Conservation (phyloP, 2,113 vertebrate species). For the Cololabis saira region DNA sequence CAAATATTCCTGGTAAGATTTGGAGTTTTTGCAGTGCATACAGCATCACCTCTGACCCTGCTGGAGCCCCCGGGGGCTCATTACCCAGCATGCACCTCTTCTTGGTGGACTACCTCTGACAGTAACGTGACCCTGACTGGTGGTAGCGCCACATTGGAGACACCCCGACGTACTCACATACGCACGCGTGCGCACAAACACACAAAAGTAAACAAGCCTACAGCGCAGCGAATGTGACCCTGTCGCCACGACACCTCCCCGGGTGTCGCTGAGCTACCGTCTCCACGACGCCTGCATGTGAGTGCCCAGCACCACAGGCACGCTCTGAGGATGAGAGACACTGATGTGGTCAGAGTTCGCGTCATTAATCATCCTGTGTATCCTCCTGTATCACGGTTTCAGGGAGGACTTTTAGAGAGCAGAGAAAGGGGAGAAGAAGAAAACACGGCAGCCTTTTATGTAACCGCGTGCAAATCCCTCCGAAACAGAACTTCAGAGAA, state of each 20-base stretch:
- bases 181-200: slow-evolving; percentile 23
- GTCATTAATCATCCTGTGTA: slow-evolving; percentile 60
- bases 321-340: slow-evolving; percentile 52
- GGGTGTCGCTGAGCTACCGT: slow-evolving; percentile 40
- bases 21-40: too few relatives aligned
- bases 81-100: slow-evolving; percentile 66
- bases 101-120: slow-evolving; percentile 53
- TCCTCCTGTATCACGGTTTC: slow-evolving; percentile 20
- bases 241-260: slow-evolving; percentile 15
- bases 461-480: neutral
- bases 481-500: slow-evolving; percentile 12
- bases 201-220: slow-evolving; percentile 60
- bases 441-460: neutral
- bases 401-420: neutral
- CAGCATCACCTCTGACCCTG: slow-evolving; percentile 61
- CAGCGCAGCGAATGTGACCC: slow-evolving; percentile 20
- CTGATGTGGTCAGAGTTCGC: slow-evolving; percentile 36
- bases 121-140: slow-evolving; percentile 46
- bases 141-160: slow-evolving; percentile 40
- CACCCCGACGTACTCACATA: slow-evolving; percentile 11
- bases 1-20: too few relatives aligned
- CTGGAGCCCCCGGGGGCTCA: slow-evolving; percentile 54
- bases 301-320: slow-evolving; percentile 69
- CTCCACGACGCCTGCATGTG: slow-evolving; percentile 65
- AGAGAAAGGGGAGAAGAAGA: neutral